Evolutionary conservation across 2,888 invertebrate species (phyloP), one percentile per base, ranked within the genome.

Genomic region (Drosophila phalerata): DNA sequence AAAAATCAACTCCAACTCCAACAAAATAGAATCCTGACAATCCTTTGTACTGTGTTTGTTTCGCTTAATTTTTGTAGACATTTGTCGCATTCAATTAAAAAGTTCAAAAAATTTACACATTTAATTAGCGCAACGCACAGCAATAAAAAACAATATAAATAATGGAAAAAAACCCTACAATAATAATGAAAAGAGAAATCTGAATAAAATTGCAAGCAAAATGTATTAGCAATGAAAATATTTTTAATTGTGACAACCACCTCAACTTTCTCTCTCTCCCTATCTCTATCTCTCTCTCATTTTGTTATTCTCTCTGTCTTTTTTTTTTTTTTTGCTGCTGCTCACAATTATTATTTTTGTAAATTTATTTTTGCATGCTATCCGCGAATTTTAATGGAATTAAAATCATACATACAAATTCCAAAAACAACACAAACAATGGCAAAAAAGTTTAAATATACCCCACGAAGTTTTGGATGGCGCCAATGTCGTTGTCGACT

Each of bases 71-170:
- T 77, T 69, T 69, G 83, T 66, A 71, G 80, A 87, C 84, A 86
- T 63, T 78, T 85, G 84, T 85, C 84, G 80, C 78, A 81, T 77
- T 85, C 74, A 84, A 82, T 86, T 88, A 86, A 84, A 87, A 86
- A 78, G 80, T 78, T 77, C 32, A 58, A 64, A 52, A 66, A 82
- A 81, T 79, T 78, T 88, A 84, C 84, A 85, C 84, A 87, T 85
- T 87, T 85, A 87, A 85, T 85, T 85, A 85, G 87, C 73, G 79
- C 58, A 57, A 69, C 55, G 76, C 73, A 71, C 72, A 49, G 19
- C 37, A 49, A 45, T 32, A 61, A 61, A 56, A 8, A 71, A 51
- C 40, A 40, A 63, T 5, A 42, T 56, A 56, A 47, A 51, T 47
- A 60, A 15, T 40, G 40, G 25, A 22, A 49, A 53, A 57, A 47